Evolutionary conservation across 1,140 invertebrate genomes (phyloP), one percentile per base, ranked within the genome.

Genomic region (Aethina tumida): DNA sequence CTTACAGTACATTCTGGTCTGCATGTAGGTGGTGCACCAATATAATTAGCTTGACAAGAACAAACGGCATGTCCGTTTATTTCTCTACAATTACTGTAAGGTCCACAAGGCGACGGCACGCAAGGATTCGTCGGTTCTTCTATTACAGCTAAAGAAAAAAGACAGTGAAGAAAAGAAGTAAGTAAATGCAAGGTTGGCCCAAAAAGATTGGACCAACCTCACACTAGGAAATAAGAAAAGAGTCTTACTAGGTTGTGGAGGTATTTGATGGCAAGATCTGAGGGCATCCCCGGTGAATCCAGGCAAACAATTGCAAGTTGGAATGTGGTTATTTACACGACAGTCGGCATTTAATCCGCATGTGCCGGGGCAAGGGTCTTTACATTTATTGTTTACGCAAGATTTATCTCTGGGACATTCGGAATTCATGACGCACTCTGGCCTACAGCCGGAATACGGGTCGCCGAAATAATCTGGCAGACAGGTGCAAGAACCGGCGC

Each of bases 1-100:
- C 79, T 83, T 45, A 77, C 73, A 52, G 79, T 72, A 60, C 81
- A 85, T 66, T 84, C 79, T 10, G 79, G 81, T 49, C 74, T 69
- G 59, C 81, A 84, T 43, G 72, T 71, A 12, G 78, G 80, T 27
- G 81, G 79, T 35, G 74, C 68, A 20, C 81, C 79, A 41, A 74
- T 71, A 54, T 78, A 81, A 52, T 74, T 70, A 47, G 68, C 60
- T 46, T 74, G 61, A 50, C 80, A 84, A 36, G 78, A 75, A 57
- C 82, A 86, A 15, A 81, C 77, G 15, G 77, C 76, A 48, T 79
- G 71, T 5, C 66, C 69, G 44, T 75, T 75, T 40, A 68, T 59
- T 18, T 69, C 68, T 41, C 71, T 70, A 59, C 81, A 87, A 41
- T 74, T 60, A 53, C 79, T 80, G 58, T 79, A 79, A n/a, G 72